A percentile compares a stretch with the other conserved stretches of the same genome.
These are phyloP conservation scores for Noctilio leporinus DNA, from an alignment of 2,113 vertebrate species.

Conservation along the genomic window DNA sequence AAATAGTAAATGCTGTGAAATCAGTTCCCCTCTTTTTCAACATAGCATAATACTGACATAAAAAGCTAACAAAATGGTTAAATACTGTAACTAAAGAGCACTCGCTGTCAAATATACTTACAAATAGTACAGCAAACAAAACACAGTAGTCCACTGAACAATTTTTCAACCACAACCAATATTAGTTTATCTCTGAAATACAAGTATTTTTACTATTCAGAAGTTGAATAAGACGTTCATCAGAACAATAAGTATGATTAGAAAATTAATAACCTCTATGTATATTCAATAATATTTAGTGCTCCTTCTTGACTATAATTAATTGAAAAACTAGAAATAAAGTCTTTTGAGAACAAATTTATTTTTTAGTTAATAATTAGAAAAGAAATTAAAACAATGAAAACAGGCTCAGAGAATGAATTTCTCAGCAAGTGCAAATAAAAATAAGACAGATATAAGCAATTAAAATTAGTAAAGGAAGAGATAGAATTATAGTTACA, in stretches of 20 bases:
- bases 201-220: background rate
- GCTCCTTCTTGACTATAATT: background rate
- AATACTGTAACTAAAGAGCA: background rate
- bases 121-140: background rate
- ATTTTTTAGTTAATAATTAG: background rate
- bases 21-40: background rate
- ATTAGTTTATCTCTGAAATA: background rate
- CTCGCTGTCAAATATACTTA: background rate
- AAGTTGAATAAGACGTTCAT: background rate
- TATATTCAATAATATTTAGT: background rate
- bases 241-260: background rate
- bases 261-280: background rate
- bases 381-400: background rate
- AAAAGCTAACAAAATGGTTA: background rate
- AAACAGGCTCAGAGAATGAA: background rate
- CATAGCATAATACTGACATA: background rate
- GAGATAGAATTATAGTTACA: background rate
- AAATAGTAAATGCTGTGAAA: background rate
- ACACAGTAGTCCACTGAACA: background rate
- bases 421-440: background rate
- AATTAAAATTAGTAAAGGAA: background rate
- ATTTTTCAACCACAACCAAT: background rate
- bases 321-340: background rate
- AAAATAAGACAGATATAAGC: background rate
- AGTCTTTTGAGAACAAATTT: background rate